These are phyloP conservation scores for Drosophila limbata DNA, from an alignment of 2,888 invertebrate species.

Conservation along the genomic window DNA sequence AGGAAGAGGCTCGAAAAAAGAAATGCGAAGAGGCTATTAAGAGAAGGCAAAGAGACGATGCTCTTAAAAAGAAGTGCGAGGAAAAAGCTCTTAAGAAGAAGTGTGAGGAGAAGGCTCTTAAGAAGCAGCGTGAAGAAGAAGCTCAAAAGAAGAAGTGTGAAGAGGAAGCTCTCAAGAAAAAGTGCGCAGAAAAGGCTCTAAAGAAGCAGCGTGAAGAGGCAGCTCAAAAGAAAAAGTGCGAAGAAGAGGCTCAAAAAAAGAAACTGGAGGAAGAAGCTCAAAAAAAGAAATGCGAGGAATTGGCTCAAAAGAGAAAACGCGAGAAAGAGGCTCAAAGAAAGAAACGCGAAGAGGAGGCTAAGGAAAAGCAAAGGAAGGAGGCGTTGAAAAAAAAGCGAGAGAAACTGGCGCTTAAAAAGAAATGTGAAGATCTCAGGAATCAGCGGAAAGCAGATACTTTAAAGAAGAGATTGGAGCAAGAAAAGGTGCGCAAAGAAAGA, in stretches of 20 bases:
- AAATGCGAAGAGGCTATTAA: not conserved
- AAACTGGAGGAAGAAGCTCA: not conserved
- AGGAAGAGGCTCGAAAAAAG: not conserved
- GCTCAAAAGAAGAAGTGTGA: not conserved
- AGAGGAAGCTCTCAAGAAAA: not conserved
- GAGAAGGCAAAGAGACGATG: not conserved
- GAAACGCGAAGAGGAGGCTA: not conserved
- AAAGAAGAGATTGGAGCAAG: not conserved
- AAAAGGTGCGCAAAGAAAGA: not conserved
- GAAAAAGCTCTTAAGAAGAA: not conserved
- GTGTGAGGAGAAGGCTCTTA: not conserved
- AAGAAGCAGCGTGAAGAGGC: not conserved
- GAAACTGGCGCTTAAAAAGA: not conserved
- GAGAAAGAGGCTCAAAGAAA: not conserved
- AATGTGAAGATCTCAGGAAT: not conserved
- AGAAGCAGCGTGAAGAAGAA: not conserved
- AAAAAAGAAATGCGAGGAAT: too few species aligned
- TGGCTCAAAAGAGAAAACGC: not conserved
- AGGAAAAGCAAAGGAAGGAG: not conserved
- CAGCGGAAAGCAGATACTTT: not conserved
- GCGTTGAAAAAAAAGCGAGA: not conserved
- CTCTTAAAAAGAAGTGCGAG: not conserved
- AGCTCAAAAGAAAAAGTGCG: not conserved
- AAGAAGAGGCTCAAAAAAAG: not conserved
- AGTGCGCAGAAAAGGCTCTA: not conserved